phyloP scores from a whole-genome alignment of 1,140 invertebrate species.

The Rhyzopertha dominica region DNA sequence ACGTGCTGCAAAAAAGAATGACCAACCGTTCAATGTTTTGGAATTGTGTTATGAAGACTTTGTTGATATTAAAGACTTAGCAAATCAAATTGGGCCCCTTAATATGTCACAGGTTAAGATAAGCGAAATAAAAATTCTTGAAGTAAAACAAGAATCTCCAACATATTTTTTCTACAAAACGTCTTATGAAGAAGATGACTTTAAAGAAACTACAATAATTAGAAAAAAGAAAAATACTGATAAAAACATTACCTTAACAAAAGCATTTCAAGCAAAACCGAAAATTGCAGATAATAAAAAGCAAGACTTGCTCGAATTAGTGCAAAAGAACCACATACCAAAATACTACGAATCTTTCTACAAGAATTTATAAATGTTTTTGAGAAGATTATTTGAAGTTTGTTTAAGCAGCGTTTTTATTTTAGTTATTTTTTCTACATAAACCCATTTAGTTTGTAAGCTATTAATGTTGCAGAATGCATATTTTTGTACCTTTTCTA shows the following conservation, averaged over 20 bases:
- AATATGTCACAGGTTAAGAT: conserved; percentile 1
- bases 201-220: conserved; percentile 1
- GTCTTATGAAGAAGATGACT: conserved; percentile 3
- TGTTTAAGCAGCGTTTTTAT: too few relatives aligned
- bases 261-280: neutral
- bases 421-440: too few relatives aligned
- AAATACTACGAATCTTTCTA: too few relatives aligned
- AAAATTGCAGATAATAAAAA: conserved; percentile 4
- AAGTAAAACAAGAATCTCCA: neutral
- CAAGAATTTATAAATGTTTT: too few relatives aligned
- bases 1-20: neutral
- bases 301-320: conserved; percentile 1
- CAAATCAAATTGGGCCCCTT: neutral
- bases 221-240: neutral
- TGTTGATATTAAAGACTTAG: conserved; percentile 1
- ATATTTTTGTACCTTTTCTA: too few relatives aligned
- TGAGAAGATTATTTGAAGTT: too few relatives aligned
- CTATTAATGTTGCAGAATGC: too few relatives aligned
- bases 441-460: too few relatives aligned
- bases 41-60: conserved; percentile 5
- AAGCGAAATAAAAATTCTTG: conserved; percentile 1
- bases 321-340: conserved; percentile 3
- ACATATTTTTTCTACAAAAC: conserved; percentile 2
- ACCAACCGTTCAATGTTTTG: neutral
- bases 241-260: neutral